Base-by-base conservation (phyloP, 2,888 invertebrate genomes). In the Caradrina kadenii region DNA sequence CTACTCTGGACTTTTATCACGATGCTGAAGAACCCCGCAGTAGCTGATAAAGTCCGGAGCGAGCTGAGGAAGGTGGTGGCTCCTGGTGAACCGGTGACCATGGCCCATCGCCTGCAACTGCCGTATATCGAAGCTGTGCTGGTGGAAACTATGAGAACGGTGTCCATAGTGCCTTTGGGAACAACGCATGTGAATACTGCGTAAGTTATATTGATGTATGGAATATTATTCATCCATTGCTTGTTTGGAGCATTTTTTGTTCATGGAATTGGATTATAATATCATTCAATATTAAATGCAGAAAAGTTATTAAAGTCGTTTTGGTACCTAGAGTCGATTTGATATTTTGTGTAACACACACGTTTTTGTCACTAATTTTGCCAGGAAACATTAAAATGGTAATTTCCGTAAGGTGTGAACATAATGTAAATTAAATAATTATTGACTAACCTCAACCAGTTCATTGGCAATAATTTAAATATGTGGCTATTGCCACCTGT, bases 101-200 rank as follows among this genome's bases (percentile, higher is more conserved):
- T 98, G 72, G 97, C 97, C 81, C 98, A 98, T 90, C 93, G 98
- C 77, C 96, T 97, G 35, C 96, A 96, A 82, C 93, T 98, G 82
- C 98, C 98, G 7, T 96, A 98, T 79, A 97, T 98, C 35, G 98
- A 98, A 90, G 97, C 98, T 13, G 98, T 98, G 35, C 97, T 98
- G 64, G 96, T 97, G 82, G 98, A 98, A 92, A 97, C 98, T 1
- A 96, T 98, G 87, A 96, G 98, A 42, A 96, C 97, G 50, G 97
- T 97, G 64, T 98, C 97, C 85, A 97, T 98, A 66, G 98, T 98
- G 26, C 98, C 98, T 7, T 96, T 98, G 89, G 98, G 98, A 60
- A 98, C 98, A 31, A 97, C 98, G 2, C 98, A 98, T 89, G 97
- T 98, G 5, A 97, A 98, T 62, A 97, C 97, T 82, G 96, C 96